A percentile compares a stretch with the other conserved stretches of the same genome.
phyloP scores from a whole-genome alignment of 2,797 vertebrate genomes.

The Hybognathus amarus region DNA sequence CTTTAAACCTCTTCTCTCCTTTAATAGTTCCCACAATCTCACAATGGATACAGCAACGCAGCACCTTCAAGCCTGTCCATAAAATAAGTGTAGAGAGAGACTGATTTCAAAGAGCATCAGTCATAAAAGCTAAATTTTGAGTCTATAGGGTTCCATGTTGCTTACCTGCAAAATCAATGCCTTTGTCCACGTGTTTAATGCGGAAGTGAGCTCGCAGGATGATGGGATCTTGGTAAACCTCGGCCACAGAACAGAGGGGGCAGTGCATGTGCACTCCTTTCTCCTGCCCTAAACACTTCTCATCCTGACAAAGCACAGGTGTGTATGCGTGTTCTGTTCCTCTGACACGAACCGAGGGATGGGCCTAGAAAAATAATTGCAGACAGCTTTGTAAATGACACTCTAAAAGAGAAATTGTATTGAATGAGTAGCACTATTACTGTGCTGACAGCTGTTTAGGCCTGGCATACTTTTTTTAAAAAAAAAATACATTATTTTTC shows the following conservation, averaged over 20 bases:
- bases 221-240: slow-evolving; percentile 64
- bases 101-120: background rate
- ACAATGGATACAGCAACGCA: slow-evolving; percentile 70
- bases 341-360: slow-evolving; percentile 61
- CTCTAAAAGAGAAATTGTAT: background rate
- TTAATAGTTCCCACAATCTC: slow-evolving; percentile 72
- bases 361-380: slow-evolving; percentile 52
- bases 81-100: background rate
- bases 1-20: slow-evolving; percentile 71
- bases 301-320: slow-evolving; percentile 68
- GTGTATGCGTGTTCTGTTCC: slow-evolving; percentile 63
- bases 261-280: slow-evolving; percentile 67
- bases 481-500: background rate
- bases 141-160: background rate
- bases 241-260: slow-evolving; percentile 61
- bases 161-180: slow-evolving; percentile 67
- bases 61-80: slow-evolving; percentile 66
- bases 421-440: background rate
- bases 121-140: background rate
- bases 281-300: slow-evolving; percentile 56
- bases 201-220: slow-evolving; percentile 64
- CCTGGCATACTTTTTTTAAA: background rate
- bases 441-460: background rate
- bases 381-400: background rate
- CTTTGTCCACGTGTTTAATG: slow-evolving; percentile 67